phyloP scores from a whole-genome alignment of 2,888 invertebrate species.

The Hirtodrosophila cameraria region DNA sequence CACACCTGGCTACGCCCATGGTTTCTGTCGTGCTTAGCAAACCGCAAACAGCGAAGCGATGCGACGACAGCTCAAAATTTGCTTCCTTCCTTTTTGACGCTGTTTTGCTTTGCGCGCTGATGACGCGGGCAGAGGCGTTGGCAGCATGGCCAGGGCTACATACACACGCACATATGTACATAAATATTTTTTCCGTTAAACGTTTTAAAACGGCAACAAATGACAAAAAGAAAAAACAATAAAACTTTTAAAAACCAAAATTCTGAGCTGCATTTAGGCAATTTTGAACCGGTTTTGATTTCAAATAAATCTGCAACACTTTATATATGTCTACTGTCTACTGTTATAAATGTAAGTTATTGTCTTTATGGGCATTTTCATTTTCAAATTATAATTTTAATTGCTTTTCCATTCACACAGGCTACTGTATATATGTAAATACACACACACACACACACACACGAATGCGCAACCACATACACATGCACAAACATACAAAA shows the following conservation, averaged over 20 bases:
- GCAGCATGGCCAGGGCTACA: conserved; percentile 4
- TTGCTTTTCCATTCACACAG: conserved; percentile 34
- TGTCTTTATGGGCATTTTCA: neutral
- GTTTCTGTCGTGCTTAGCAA: conserved; percentile 44
- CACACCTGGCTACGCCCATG: no score
- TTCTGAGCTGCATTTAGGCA: no score
- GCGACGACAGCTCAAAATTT: conserved; percentile 36
- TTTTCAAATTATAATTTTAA: conserved; percentile 28
- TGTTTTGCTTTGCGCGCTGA: neutral
- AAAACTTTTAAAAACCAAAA: no score
- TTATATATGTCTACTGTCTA: neutral
- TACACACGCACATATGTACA: no score
- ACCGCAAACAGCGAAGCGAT: conserved; percentile 44
- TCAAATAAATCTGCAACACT: no score
- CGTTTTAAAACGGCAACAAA: conserved; percentile 11
- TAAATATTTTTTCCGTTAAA: conserved; percentile 19
- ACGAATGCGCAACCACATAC: conserved; percentile 1
- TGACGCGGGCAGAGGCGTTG: conserved; percentile 7
- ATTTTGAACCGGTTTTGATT: no score
- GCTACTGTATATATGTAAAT: neutral
- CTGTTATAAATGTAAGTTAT: conserved; percentile 10
- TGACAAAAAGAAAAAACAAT: neutral
- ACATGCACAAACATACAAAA: conserved; percentile 3
- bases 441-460: neutral
- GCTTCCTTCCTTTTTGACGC: conserved; percentile 51